phyloP scores from a whole-genome alignment of 2,888 invertebrate species.

The Drosophila prolongata region DNA sequence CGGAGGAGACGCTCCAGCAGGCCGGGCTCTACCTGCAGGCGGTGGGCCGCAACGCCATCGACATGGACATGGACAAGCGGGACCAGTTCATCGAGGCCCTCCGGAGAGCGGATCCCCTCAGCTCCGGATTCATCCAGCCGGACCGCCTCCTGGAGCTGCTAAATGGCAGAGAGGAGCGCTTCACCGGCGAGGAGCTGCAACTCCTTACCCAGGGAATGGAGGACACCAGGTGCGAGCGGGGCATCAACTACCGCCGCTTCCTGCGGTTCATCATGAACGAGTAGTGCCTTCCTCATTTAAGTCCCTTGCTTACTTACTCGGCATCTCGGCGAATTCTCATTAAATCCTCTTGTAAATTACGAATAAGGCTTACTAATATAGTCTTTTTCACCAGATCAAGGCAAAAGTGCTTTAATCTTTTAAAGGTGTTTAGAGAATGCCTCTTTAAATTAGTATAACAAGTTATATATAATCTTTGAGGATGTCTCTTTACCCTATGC shows the following conservation, averaged over 20 bases:
- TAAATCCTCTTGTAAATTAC: too few species aligned
- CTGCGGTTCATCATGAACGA: conserved; percentile 36
- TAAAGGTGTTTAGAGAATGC: too few species aligned
- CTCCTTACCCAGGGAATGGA: conserved; percentile 26
- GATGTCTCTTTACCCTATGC: too few species aligned
- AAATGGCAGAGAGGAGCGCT: conserved; percentile 13
- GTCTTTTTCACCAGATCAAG: too few species aligned
- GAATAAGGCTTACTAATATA: too few species aligned
- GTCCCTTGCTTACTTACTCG: too few species aligned
- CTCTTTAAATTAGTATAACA: too few species aligned
- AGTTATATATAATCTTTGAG: too few species aligned
- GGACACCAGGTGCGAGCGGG: not conserved
- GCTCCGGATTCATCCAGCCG: conserved; percentile 16
- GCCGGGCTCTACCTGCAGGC: conserved; percentile 22
- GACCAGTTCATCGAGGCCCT: conserved; percentile 38
- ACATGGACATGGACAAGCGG: conserved; percentile 34
- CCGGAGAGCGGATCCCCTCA: conserved; percentile 16
- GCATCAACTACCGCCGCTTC: conserved; percentile 29
- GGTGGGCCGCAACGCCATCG: conserved; percentile 36
- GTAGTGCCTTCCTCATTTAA: not conserved
- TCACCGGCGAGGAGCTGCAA: conserved; percentile 15
- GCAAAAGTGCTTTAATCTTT: too few species aligned
- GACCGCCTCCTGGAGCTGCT: conserved; percentile 8
- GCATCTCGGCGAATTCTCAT: too few species aligned
- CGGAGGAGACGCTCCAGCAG: conserved; percentile 5